A percentile compares a stretch with the other conserved stretches of the same genome.
Conservation (phyloP, 2,888 invertebrate genomes). For the Lypha dubia region DNA sequence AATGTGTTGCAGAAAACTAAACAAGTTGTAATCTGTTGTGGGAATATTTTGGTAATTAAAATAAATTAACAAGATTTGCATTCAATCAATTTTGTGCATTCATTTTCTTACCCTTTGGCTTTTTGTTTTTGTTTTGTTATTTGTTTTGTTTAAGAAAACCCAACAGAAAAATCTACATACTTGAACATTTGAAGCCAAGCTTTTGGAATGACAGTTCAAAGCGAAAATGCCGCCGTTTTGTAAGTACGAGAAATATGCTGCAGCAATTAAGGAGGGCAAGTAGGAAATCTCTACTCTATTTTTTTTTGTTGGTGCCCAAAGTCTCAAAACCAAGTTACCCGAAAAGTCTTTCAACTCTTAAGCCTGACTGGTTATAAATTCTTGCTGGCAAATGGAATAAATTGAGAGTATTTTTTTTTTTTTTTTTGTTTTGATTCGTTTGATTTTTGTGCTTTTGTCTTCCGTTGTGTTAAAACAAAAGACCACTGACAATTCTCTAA, state of each 20-base stretch:
- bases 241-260: slow-evolving; percentile 47
- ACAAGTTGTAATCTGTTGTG: slow-evolving; percentile 50
- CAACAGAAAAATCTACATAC: slow-evolving; percentile 4
- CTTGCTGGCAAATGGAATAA: slow-evolving; percentile 52
- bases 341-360: slow-evolving; percentile 49
- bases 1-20: background rate
- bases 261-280: slow-evolving; percentile 63
- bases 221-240: slow-evolving; percentile 76
- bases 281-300: slow-evolving; percentile 49
- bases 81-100: slow-evolving; percentile 26
- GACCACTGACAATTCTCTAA: slow-evolving; percentile 54
- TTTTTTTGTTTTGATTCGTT: slow-evolving; percentile 5
- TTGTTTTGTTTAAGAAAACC: slow-evolving; percentile 9
- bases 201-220: slow-evolving; percentile 82
- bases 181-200: slow-evolving; percentile 70
- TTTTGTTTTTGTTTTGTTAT: too few relatives aligned
- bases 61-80: slow-evolving; percentile 33
- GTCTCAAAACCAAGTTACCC: slow-evolving; percentile 4
- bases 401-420: slow-evolving; percentile 60
- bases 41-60: slow-evolving; percentile 57
- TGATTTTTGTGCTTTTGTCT: slow-evolving; percentile 50
- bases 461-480: slow-evolving; percentile 55
- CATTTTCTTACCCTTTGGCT: slow-evolving; percentile 4
- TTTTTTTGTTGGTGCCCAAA: background rate
- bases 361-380: slow-evolving; percentile 67